Evolutionary conservation across 53 echinoderm and acorn worm genomes (phyloP), one percentile per base, ranked within the genome.

Genomic region (Apostichopus leukothele): DNA sequence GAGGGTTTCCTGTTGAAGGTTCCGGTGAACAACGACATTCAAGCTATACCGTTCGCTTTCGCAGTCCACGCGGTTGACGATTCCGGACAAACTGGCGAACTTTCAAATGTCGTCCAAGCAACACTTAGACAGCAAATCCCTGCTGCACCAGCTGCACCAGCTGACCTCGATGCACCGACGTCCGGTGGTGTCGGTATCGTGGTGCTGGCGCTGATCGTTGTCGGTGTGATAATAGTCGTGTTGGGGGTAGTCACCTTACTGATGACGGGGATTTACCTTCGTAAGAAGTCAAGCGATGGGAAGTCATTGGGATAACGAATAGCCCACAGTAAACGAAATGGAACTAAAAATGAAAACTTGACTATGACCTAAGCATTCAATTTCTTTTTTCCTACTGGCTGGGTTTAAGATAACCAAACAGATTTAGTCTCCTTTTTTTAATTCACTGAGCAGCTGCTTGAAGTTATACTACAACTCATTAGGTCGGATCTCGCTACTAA

Each of bases 31-130:
- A 21, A 5, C 10, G 19, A 81, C 19, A 22, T 12, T 12, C 81
- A 81, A 19, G 21, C 81, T 7, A 11, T 59, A 25, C 55, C 81
- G 0, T 81, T 55, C 60, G 52, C 81, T 4, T 57, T 81, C 18
- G 55, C 60, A 0, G 22, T 81, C 21, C 54, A 59, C 22, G 81
- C 81, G 3, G 81, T 81, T 18, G 81, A 81, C 21, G 81, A 81
- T 59, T 54, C 23, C 10, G 81, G 81, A 1, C 39, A 54, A 57
- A 51, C 9, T 16, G 81, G 81, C 9, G 16, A 54, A 3, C 14
- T 54, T n/a, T 81, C 81, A 1, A 81, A 81, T 5, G 22, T 81
- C 16, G 81, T 26, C 25, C 81, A 81, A 22, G 81, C 81, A 8
- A 57, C 81, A 21, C 25, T 81, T 50, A 19, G 81, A 20, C 81